phyloP scores from a whole-genome alignment of 2,888 invertebrate species.

The Trilocha varians region DNA sequence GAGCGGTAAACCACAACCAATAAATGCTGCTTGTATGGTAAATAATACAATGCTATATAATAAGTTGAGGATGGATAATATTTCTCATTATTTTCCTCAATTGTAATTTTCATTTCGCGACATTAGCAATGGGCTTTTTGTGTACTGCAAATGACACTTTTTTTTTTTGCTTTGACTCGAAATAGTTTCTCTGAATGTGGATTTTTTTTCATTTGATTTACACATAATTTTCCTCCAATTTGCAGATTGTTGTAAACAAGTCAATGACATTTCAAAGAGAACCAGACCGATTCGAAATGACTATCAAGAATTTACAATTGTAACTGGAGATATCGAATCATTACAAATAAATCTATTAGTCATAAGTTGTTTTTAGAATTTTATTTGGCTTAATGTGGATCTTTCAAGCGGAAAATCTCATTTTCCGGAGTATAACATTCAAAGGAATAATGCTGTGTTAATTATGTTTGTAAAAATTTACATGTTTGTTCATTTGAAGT shows the following conservation, averaged over 20 bases:
- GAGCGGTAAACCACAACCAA: too few species aligned
- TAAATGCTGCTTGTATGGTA: too few species aligned
- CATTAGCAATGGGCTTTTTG: too few species aligned
- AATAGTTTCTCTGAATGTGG: too few species aligned
- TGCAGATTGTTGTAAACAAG: background rate
- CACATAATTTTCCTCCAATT: conserved; percentile 1
- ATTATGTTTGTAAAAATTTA: background rate
- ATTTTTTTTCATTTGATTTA: too few species aligned
- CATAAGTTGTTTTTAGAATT: background rate
- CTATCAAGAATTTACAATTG: background rate
- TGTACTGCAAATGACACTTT: too few species aligned
- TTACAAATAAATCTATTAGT: background rate
- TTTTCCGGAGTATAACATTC: background rate
- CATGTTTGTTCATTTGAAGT: background rate
- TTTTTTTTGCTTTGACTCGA: too few species aligned
- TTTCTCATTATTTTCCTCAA: too few species aligned
- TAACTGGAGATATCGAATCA: background rate
- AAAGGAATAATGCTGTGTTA: background rate
- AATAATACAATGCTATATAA: too few species aligned
- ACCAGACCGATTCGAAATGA: background rate
- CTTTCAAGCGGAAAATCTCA: background rate
- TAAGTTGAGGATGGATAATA: too few species aligned
- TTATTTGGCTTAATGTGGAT: background rate
- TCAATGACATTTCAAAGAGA: background rate
- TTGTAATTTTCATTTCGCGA: too few species aligned